Conservation (phyloP, 1,140 invertebrate species). For the Ephestia elutella region DNA sequence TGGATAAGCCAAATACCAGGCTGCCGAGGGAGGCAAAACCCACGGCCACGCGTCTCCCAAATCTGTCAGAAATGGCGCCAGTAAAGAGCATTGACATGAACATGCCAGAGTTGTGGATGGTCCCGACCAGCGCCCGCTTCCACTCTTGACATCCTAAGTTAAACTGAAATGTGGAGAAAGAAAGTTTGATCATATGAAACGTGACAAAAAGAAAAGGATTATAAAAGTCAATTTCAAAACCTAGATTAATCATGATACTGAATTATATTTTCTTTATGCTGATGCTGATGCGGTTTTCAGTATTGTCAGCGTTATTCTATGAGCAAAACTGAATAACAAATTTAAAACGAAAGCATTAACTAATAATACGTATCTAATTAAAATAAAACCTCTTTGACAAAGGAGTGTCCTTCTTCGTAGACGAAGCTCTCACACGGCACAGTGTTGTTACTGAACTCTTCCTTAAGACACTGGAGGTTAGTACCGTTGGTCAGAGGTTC, state of each 20-base stretch:
- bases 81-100: slow-evolving; percentile 81
- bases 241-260: no score
- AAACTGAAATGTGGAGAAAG: slow-evolving; percentile 38
- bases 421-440: slow-evolving; percentile 42
- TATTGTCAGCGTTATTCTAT: no score
- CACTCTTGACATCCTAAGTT: slow-evolving; percentile 76
- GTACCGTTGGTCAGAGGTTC: slow-evolving; percentile 24
- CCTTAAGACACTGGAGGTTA: slow-evolving; percentile 32
- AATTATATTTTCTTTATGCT: no score
- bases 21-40: slow-evolving; percentile 44
- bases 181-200: background rate
- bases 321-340: no score
- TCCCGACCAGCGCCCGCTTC: slow-evolving; percentile 82
- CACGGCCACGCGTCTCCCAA: slow-evolving; percentile 52
- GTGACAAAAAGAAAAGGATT: no score
- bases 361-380: background rate
- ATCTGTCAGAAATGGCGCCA: slow-evolving; percentile 81
- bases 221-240: no score
- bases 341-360: no score
- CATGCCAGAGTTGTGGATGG: slow-evolving; percentile 82
- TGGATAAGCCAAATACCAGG: slow-evolving; percentile 70
- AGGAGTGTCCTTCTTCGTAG: slow-evolving; percentile 45
- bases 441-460: slow-evolving; percentile 47
- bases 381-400: slow-evolving; percentile 56
- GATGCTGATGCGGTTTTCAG: no score